Evolutionary conservation across 2,797 vertebrate species (phyloP).

Genomic region (Chaetodon trifasciatus): DNA sequence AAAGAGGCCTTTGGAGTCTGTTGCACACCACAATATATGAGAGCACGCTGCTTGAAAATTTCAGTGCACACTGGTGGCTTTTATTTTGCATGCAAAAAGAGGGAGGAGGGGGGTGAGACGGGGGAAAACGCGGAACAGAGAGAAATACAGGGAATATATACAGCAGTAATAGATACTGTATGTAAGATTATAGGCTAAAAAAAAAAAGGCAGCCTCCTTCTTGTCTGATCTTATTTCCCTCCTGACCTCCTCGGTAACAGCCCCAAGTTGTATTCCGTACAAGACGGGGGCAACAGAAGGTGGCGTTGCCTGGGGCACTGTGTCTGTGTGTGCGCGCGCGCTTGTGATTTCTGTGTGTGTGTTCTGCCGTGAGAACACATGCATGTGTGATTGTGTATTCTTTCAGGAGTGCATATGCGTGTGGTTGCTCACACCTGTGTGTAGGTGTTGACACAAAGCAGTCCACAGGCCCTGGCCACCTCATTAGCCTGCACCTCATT

Average conservation of each 20-base stretch:
- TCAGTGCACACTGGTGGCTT: slow-evolving; percentile 50
- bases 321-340: slow-evolving; percentile 16
- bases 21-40: slow-evolving; percentile 57
- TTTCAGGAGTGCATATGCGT: background rate
- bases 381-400: background rate
- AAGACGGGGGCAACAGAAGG: slow-evolving; percentile 25
- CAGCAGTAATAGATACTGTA: slow-evolving; percentile 8
- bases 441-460: slow-evolving; percentile 32
- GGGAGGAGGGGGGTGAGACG: slow-evolving; percentile 23
- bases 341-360: background rate
- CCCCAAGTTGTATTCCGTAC: slow-evolving; percentile 16
- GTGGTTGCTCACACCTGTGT: slow-evolving; percentile 18
- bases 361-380: background rate
- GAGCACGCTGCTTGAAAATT: slow-evolving; percentile 52
- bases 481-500: slow-evolving; percentile 69
- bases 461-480: slow-evolving; percentile 29
- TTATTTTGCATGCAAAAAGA: slow-evolving; percentile 37
- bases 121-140: slow-evolving; percentile 4
- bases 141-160: slow-evolving; percentile 19
- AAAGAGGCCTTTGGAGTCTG: slow-evolving; percentile 49
- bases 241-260: slow-evolving; percentile 16
- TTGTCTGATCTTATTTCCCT: slow-evolving; percentile 29
- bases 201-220: background rate
- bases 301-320: slow-evolving; percentile 17
- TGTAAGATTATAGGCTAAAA: background rate